A percentile compares a stretch with the other conserved stretches of the same genome.
phyloP scores from a whole-genome alignment of 2,113 vertebrate species.

The Diphyllodes magnificus region DNA sequence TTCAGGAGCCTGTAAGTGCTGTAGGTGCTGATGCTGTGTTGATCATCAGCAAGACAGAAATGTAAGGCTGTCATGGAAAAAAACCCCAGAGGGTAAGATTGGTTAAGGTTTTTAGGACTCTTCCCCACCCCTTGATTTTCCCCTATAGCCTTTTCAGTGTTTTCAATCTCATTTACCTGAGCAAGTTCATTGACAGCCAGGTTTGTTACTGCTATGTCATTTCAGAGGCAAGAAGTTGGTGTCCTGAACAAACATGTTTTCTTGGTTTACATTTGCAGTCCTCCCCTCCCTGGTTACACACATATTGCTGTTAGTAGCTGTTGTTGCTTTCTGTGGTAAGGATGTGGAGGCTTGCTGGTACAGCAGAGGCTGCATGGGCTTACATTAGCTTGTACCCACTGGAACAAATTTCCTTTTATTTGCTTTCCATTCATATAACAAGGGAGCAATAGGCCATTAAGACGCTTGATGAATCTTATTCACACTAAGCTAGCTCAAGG shows the following conservation, averaged over 20 bases:
- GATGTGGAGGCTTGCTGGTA: background rate
- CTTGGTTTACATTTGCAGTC: background rate
- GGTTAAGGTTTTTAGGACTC: background rate
- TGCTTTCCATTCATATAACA: background rate
- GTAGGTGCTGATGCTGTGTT: background rate
- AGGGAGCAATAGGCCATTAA: background rate
- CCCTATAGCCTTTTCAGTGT: background rate
- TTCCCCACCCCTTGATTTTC: background rate
- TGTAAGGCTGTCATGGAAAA: background rate
- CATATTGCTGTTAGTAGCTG: background rate
- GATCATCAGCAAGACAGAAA: background rate
- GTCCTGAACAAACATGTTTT: background rate
- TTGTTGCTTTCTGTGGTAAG: background rate
- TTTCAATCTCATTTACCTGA: background rate
- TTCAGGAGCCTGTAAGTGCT: background rate
- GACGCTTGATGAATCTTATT: background rate
- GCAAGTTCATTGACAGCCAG: background rate
- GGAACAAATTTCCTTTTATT: background rate
- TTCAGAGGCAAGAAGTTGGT: background rate
- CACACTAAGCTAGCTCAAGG: background rate
- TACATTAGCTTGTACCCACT: background rate
- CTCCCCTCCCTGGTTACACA: background rate
- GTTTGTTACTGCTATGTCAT: background rate
- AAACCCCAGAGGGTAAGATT: accelerated
- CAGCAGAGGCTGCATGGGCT: background rate